Conservation (phyloP, 2,888 invertebrate species). For the Sarcophaga caerulescens region DNA sequence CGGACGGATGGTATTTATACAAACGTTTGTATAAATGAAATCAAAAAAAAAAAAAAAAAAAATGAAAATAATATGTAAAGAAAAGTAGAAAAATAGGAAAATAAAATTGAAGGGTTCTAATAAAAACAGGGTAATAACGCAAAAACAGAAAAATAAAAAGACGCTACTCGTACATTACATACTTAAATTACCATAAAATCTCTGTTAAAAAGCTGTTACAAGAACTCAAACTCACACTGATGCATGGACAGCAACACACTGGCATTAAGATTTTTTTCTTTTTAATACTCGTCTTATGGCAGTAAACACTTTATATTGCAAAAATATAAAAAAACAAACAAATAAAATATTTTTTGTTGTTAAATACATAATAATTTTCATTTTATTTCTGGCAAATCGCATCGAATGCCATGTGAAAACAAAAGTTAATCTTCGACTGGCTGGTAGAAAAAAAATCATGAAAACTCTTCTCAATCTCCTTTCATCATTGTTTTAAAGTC, state of each 20-base stretch:
- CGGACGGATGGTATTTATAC: not conserved
- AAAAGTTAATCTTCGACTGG: slow-evolving; percentile 2
- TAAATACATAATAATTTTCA: too few species aligned
- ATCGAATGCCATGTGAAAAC: not conserved
- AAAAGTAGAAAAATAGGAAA: slow-evolving; percentile 1
- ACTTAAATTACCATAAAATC: slow-evolving; percentile 44
- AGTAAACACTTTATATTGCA: slow-evolving; percentile 4
- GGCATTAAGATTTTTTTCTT: not conserved
- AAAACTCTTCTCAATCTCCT: not conserved
- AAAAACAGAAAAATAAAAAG: not conserved
- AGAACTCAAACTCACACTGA: slow-evolving; percentile 3
- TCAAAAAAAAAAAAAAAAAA: too few species aligned
- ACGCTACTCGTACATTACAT: not conserved
- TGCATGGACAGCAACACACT: not conserved
- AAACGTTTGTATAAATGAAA: not conserved
- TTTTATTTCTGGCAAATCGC: too few species aligned
- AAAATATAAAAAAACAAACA: not conserved
- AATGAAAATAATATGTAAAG: too few species aligned
- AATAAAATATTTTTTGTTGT: not conserved
- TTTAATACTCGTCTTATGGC: not conserved
- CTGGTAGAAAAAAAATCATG: slow-evolving; percentile 1
- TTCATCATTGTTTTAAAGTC: too few species aligned
- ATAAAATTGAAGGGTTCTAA: slow-evolving; percentile 35
- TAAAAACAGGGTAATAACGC: slow-evolving; percentile 41
- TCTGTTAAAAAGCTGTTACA: slow-evolving; percentile 39